Evolutionary conservation across 2,797 vertebrate genomes (phyloP).

Genomic region (Manis crassicaudata): DNA sequence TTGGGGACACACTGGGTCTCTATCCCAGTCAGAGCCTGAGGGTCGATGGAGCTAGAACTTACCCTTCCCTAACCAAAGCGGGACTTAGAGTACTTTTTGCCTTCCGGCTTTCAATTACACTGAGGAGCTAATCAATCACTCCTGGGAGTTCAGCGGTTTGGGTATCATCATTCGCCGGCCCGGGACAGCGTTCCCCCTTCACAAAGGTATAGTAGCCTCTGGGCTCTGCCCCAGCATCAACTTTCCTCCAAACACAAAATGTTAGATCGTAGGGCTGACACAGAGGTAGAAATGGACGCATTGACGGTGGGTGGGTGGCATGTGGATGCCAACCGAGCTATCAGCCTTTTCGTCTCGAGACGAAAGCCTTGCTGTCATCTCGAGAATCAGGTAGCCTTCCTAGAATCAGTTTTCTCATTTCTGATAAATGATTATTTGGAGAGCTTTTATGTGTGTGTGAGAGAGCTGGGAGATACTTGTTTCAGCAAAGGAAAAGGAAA

Average conservation of each 20-base stretch:
- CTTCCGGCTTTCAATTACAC: background rate
- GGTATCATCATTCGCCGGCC: background rate
- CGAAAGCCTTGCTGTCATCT: background rate
- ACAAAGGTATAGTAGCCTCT: background rate
- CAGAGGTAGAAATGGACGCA: slow-evolving; percentile 2
- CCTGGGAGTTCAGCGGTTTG: slow-evolving; percentile 10
- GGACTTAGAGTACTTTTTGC: slow-evolving; percentile 58
- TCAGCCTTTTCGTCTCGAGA: background rate
- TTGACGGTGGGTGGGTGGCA: background rate
- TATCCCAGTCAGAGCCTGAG: background rate
- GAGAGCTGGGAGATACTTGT: background rate
- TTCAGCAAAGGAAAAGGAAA: background rate
- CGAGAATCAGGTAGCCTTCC: background rate
- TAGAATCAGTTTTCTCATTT: slow-evolving; percentile 22
- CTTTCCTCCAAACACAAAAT: background rate
- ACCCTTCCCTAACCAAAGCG: background rate
- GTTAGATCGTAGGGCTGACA: background rate
- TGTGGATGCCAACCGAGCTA: slow-evolving; percentile 10
- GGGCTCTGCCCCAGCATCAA: background rate
- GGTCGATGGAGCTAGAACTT: slow-evolving; percentile 10
- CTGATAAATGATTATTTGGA: background rate
- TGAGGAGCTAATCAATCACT: background rate
- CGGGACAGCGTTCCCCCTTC: background rate
- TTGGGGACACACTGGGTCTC: background rate
- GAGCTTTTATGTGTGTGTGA: slow-evolving; percentile 20